A percentile compares a stretch with the other conserved stretches of the same genome.
phyloP scores from a whole-genome alignment of 2,888 invertebrate genomes.

The Dynastes grantii region DNA sequence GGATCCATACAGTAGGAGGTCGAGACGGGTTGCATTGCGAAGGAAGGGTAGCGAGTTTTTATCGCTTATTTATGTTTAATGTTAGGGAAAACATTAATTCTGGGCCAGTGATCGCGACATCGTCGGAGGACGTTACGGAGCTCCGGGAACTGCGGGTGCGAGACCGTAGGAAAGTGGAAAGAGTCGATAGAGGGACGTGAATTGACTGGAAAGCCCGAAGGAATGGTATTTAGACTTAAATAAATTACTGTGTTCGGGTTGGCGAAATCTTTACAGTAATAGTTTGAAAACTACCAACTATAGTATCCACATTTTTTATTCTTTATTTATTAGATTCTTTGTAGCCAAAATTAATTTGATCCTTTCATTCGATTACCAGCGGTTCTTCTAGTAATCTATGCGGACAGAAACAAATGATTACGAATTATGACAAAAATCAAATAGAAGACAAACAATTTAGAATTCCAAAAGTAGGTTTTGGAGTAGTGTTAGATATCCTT shows the following conservation, averaged over 20 bases:
- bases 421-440: no score
- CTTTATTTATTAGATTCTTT: no score
- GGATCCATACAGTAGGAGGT: neutral
- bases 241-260: neutral
- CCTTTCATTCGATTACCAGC: no score
- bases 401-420: no score
- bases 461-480: no score
- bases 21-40: neutral
- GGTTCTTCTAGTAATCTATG: no score
- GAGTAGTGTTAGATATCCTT: no score
- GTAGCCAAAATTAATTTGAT: no score
- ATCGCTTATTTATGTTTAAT: conserved; percentile 44
- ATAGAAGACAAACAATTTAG: no score
- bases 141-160: neutral
- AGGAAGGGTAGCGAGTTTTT: conserved; percentile 11
- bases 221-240: neutral
- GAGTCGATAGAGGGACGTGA: neutral
- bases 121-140: neutral
- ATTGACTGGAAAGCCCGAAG: neutral
- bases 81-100: conserved; percentile 39
- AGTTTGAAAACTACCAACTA: no score
- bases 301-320: no score
- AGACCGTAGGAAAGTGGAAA: neutral
- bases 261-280: no score
- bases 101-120: conserved; percentile 12